Evolutionary conservation across 2,888 invertebrate genomes (phyloP), one percentile per base, ranked within the genome.

Genomic region (Cryptus viduatorius): DNA sequence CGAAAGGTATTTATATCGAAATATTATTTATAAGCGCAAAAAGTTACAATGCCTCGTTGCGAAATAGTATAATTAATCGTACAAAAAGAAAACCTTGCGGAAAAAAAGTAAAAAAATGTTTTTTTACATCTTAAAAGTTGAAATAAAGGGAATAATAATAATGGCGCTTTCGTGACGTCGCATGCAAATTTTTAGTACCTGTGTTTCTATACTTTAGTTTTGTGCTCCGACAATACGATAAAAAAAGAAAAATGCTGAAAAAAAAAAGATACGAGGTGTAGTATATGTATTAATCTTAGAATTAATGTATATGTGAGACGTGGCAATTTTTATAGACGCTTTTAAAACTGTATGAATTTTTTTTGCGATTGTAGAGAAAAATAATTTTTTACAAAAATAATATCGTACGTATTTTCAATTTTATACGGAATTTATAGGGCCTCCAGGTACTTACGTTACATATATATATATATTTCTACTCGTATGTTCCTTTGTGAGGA

Each of bases 251-350:
- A 77, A n/a, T 69, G 81, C 37, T 37, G 37, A 37, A 37, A 37
- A 37, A 4, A 37, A 4, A 8, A 7, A 37, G 37, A 37, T 37
- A 8, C 37, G 37, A 86, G 65, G 77, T 86, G 86, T 86, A 85
- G 78, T 83, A 83, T 86, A 76, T 76, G 79, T 84, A 83, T 86
- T 83, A 75, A 83, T 84, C 75, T 16, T 79, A 81, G 76, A 59
- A 37, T 4, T 78, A 83, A 83, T 85, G 85, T 86, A 78, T 79
- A 82, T 82, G 84, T 82, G 76, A 82, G 71, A 82, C 79, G 73
- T 48, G 65, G 67, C 73, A 79, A 82, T 79, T 76, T 73, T 76
- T 65, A 68, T 48, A 53, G 61, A 78, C 50, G 67, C 24, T 81
- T 56, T 48, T 72, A 50, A 44, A 65, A 50, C 29, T 69, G 69